Conservation (phyloP, 1,140 invertebrate species). For the Nebria ingens region DNA sequence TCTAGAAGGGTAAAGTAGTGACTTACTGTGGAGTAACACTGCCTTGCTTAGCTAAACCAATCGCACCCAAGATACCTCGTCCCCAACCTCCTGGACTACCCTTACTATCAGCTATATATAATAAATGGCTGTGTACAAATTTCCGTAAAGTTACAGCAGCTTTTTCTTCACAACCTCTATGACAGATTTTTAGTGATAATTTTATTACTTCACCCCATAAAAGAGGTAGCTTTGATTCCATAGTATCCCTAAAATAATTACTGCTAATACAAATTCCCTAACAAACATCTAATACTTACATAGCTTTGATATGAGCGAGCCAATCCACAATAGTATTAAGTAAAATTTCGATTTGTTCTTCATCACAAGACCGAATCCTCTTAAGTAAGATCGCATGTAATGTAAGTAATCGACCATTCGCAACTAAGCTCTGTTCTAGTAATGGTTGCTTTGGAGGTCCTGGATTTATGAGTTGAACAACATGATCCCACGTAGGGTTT, state of each 20-base stretch:
- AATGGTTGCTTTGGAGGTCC: conserved; percentile 21
- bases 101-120: conserved; percentile 26
- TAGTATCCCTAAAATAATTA: conserved; percentile 19
- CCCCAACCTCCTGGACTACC: conserved; percentile 23
- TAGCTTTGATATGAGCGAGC: conserved; percentile 27
- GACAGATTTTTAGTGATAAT: conserved; percentile 21
- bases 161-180: conserved; percentile 22
- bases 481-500: conserved; percentile 21
- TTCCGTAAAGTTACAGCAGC: conserved; percentile 23
- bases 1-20: neutral
- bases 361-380: conserved; percentile 19
- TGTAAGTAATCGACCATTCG: conserved; percentile 25
- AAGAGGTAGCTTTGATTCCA: conserved; percentile 29
- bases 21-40: conserved; percentile 24
- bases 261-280: neutral
- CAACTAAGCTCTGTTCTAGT: conserved; percentile 23
- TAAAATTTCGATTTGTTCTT: conserved; percentile 20
- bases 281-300: conserved; percentile 18
- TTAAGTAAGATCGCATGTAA: conserved; percentile 30
- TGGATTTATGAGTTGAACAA: conserved; percentile 20
- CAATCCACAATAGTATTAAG: conserved; percentile 26
- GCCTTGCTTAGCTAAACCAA: conserved; percentile 27
- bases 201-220: conserved; percentile 27
- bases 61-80: conserved; percentile 27
- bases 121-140: conserved; percentile 24